Conservation (phyloP, 2,888 invertebrate genomes). For the Melanargia galathea region DNA sequence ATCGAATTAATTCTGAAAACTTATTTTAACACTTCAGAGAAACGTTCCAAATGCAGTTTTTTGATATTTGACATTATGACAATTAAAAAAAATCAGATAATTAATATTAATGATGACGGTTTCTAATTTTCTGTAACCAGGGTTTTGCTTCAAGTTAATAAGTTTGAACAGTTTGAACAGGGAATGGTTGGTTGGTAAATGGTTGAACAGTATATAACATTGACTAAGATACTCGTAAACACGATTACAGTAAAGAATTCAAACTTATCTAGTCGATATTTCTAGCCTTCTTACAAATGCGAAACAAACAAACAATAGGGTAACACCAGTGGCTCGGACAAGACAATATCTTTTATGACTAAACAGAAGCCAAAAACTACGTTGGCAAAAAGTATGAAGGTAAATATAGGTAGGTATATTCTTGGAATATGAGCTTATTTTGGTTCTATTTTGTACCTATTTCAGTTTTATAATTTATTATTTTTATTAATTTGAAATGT, state of each 20-base stretch:
- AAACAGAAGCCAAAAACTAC: constrained; percentile 58
- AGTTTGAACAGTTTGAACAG: too few relatives aligned
- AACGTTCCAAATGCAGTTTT: too few relatives aligned
- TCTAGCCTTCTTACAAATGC: constrained; percentile 47
- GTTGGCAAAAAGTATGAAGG: constrained; percentile 36
- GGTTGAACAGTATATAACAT: too few relatives aligned
- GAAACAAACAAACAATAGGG: constrained; percentile 60
- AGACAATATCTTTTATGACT: constrained; percentile 70
- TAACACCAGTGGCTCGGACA: constrained; percentile 76
- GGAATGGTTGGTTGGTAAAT: too few relatives aligned
- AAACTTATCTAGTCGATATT: constrained; percentile 1
- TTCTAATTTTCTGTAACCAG: too few relatives aligned
- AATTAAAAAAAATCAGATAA: too few relatives aligned
- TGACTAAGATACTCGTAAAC: constrained; percentile 9
- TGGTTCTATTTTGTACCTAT: background rate
- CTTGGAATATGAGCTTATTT: constrained; percentile 20
- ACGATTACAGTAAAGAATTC: background rate
- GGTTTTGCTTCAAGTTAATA: too few relatives aligned
- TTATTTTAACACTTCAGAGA: too few relatives aligned
- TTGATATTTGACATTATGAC: too few relatives aligned
- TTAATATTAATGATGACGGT: too few relatives aligned
- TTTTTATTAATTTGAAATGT: background rate
- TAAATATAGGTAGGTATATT: too few relatives aligned
- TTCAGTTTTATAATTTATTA: background rate
- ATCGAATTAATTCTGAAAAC: too few relatives aligned